Evolutionary conservation across 2,888 invertebrate genomes (phyloP), one percentile per base, ranked within the genome.

Genomic region (Gonocerus acuteangulatus): DNA sequence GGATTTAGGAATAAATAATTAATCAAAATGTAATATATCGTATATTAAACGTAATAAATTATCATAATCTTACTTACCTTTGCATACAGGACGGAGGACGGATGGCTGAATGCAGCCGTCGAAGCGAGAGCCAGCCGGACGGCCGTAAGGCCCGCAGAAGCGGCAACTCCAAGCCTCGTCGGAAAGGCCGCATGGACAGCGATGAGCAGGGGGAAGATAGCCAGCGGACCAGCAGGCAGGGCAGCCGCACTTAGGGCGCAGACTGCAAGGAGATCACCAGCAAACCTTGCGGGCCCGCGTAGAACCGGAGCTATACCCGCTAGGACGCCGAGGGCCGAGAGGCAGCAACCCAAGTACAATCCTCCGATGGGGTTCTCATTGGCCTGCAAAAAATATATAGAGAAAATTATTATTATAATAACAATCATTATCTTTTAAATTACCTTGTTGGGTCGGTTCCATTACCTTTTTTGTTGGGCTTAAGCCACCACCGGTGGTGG

Each of bases 151-250:
- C 34, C 45, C 13, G 49, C 36, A 1, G 44, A 36, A 6, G 21
- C 19, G 2, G 44, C 23, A 1, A 19, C 48, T 67, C 69, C 51
- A 66, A 66, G 18, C 34, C 68, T 6, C 11, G 72, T 27, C 47
- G 72, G 72, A 15, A 70, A 48, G 11, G 66, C 6, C 0, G 69
- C 69, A 16, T 73, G 66, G 1, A 64, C 44, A 36, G 49, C 51
- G 1, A 60, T 13, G 1, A 51, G 18, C 2, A 61, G 56, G 13
- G 56, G 27, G 27, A 56, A 45, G 3, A 52, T 18, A 1, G 34
- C 15, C 1, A 61, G 61, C 1, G 49, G 48, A 9, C 45, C 48
- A 1, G 19, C 44, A 7, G 54, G 62, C 9, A 62, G 22, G 21
- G 39, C 32, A 2, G 36, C 11, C 2, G 56, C 57, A 3, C 34